phyloP scores from a whole-genome alignment of 2,113 vertebrate species.

The Lepisosteus oculatus region DNA sequence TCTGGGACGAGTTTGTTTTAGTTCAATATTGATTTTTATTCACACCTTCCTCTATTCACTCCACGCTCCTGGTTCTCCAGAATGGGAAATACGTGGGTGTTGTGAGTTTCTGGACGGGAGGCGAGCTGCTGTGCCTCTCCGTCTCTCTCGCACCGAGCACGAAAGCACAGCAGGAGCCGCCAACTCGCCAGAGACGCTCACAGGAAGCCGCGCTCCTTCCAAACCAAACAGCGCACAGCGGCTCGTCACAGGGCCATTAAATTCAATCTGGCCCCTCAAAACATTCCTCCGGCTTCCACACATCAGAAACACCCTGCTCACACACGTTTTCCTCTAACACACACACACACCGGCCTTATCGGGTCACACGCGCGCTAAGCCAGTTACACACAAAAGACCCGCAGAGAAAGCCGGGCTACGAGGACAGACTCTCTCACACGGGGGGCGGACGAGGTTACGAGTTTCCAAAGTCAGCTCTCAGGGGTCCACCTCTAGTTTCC shows the following conservation, averaged over 20 bases:
- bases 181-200: not conserved
- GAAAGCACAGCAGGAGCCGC: not conserved
- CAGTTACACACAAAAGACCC: too few species aligned
- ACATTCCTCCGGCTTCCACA: slow-evolving; percentile 11
- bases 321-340: not conserved
- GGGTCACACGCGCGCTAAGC: too few species aligned
- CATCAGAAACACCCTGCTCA: not conserved
- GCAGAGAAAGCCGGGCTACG: not conserved
- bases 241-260: slow-evolving; percentile 4
- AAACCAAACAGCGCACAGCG: not conserved
- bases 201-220: not conserved
- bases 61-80: not conserved
- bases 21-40: not conserved
- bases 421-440: not conserved
- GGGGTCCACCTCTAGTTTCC: slow-evolving; percentile 24
- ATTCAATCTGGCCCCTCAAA: not conserved
- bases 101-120: not conserved
- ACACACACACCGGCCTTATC: too few species aligned
- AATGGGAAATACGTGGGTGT: not conserved
- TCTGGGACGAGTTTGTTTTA: too few species aligned
- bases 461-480: slow-evolving; percentile 10
- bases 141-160: not conserved
- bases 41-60: not conserved
- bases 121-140: not conserved
- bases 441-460: not conserved